Conservation (phyloP, 2,113 vertebrate genomes). For the Raja brachyura region DNA sequence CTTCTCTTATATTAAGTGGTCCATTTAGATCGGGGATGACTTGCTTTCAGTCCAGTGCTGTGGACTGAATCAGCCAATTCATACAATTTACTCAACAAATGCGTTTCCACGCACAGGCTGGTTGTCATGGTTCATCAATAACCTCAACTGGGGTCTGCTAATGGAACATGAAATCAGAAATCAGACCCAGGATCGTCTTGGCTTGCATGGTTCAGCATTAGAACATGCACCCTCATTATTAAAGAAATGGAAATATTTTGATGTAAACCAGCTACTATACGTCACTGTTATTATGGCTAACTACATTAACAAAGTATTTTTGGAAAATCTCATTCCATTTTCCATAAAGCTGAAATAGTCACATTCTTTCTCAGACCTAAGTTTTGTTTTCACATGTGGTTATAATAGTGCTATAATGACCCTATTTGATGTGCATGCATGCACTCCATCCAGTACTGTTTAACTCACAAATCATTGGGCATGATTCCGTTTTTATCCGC, state of each 20-base stretch:
- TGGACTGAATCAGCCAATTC: no score
- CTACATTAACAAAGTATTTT: slow-evolving; percentile 32
- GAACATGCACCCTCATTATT: not conserved
- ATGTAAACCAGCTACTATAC: not conserved
- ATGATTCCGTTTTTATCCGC: not conserved
- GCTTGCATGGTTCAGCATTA: not conserved
- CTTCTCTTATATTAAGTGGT: no score
- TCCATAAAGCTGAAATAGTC: slow-evolving; percentile 27
- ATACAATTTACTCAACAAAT: not conserved
- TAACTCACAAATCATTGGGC: slow-evolving; percentile 17
- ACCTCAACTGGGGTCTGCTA: not conserved
- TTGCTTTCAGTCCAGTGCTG: no score
- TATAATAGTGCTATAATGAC: slow-evolving; percentile 29
- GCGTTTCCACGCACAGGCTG: not conserved
- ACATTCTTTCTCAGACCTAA: slow-evolving; percentile 34
- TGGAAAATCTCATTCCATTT: slow-evolving; percentile 28
- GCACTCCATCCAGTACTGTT: not conserved
- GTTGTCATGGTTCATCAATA: not conserved
- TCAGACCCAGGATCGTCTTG: not conserved
- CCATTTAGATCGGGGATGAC: no score
- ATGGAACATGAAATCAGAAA: not conserved
- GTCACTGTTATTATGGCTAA: not conserved
- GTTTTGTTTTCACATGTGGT: slow-evolving; percentile 39
- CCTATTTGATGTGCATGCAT: slow-evolving; percentile 11
- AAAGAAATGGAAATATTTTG: not conserved